Conservation (phyloP, 2,888 invertebrate species). For the Nudaria mundana region DNA sequence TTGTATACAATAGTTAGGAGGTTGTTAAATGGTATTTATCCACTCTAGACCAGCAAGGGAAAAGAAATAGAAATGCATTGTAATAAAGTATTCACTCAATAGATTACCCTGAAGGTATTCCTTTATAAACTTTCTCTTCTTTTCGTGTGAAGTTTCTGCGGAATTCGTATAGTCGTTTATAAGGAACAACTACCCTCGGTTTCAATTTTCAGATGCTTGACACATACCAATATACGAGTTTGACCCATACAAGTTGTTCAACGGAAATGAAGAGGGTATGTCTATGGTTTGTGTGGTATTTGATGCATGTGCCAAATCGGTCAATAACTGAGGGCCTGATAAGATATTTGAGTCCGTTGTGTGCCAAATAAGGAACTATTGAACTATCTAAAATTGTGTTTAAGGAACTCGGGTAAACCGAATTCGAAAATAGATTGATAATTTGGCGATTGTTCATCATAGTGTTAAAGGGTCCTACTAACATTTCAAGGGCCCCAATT, state of each 20-base stretch:
- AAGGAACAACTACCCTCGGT: slow-evolving; percentile 1
- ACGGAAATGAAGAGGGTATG: neutral
- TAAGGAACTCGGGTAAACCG: too few relatives aligned
- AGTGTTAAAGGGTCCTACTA: too few relatives aligned
- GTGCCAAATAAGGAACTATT: too few relatives aligned
- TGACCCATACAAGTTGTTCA: neutral
- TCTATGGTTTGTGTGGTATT: neutral
- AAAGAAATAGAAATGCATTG: too few relatives aligned
- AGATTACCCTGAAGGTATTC: neutral
- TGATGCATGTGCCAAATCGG: neutral
- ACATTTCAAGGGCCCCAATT: too few relatives aligned
- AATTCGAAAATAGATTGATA: too few relatives aligned
- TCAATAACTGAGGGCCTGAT: neutral
- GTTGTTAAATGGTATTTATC: too few relatives aligned
- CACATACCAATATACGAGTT: neutral
- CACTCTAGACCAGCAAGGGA: too few relatives aligned
- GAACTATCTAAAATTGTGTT: too few relatives aligned
- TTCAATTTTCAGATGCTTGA: slow-evolving; percentile 3
- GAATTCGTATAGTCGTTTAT: slow-evolving; percentile 3
- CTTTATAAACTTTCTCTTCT: neutral
- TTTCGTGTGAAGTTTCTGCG: slow-evolving; percentile 2
- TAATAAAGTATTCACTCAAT: neutral
- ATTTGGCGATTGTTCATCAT: too few relatives aligned
- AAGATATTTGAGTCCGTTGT: too few relatives aligned
- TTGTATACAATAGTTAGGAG: too few relatives aligned